Base-by-base conservation (phyloP, 2,888 invertebrate species). In the Drosophila cognata region DNA sequence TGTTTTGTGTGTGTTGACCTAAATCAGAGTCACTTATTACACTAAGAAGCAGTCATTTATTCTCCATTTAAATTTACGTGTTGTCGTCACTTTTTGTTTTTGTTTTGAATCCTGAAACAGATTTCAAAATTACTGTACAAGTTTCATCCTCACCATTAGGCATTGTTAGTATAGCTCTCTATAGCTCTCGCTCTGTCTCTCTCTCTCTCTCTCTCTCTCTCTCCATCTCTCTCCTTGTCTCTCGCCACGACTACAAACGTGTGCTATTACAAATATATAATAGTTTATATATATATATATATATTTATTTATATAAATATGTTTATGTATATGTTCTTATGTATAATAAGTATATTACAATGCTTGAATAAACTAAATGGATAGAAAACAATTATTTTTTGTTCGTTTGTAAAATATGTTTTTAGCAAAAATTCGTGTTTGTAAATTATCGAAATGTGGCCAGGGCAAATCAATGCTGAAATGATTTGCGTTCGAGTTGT, bases 31-130 rank as follows among this genome's bases (percentile, higher is more conserved):
- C 84, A 84, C 88, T 86, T 90, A 89, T 87, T 84, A 82, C 68
- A 89, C 92, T 92, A 92, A 91, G 90, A 92, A 92, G 92, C 92
- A 92, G 92, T 92, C 92, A 93, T 92, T 91, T 92, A 89, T 93
- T 92, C 92, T 92, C 92, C 92, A 88, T 88, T 92, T 92, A 91
- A 91, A 90, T 86, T 84, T 90, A 88, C 80, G 84, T 83, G 74
- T 79, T 88, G 89, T 88, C 89, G 87, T 83, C 90, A 89, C 82
- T 79, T 68, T 91, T 91, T 67, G 67, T 67, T 68, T 68, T 67
- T 55, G 35, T 66, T 33, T 68, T 68, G 89, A 88, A 90, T 90
- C 87, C 89, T 90, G 84, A 86, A 85, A 89, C 90, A 84, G 89
- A 88, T 88, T 89, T 91, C 90, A 88, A 68, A 68, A 88, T 87